phyloP scores from a whole-genome alignment of 2,888 invertebrate species.

The Aphodius sticticus region DNA sequence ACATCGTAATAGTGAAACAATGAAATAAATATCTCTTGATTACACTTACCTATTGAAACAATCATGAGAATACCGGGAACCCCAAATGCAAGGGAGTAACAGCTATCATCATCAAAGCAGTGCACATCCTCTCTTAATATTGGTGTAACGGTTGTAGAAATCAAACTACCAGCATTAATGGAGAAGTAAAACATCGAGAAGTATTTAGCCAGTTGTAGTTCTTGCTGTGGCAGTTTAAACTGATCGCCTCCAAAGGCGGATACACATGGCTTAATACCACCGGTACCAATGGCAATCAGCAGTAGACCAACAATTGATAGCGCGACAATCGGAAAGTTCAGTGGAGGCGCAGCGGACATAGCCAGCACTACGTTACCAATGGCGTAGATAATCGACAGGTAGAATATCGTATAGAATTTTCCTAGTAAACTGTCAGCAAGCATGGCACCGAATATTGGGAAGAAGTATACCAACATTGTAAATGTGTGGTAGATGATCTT shows the following conservation, averaged over 20 bases:
- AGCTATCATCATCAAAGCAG: conserved; percentile 80
- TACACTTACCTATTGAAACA: conserved; percentile 74
- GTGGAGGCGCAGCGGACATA: conserved; percentile 69
- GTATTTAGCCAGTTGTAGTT: conserved; percentile 79
- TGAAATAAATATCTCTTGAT: background rate
- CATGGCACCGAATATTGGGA: conserved; percentile 90
- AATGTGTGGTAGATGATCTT: conserved; percentile 91
- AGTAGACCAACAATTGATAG: conserved; percentile 69
- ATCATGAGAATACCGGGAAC: conserved; percentile 90
- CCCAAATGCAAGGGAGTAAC: conserved; percentile 88
- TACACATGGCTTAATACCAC: conserved; percentile 96
- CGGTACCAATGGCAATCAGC: conserved; percentile 88
- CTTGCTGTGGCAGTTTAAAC: conserved; percentile 83
- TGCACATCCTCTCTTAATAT: conserved; percentile 80
- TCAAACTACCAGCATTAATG: conserved; percentile 89
- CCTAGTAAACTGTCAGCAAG: conserved; percentile 93
- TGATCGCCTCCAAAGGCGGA: conserved; percentile 96
- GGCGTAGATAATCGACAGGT: conserved; percentile 87
- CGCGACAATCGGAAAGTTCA: conserved; percentile 64
- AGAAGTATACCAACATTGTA: conserved; percentile 88
- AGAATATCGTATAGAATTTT: conserved; percentile 89
- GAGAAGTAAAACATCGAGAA: conserved; percentile 95
- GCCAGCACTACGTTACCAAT: conserved; percentile 83
- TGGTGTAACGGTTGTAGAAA: conserved; percentile 90
- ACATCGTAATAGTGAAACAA: conserved; percentile 8